Percentiles rank a stretch among this genome's conserved stretches.
Evolutionary conservation across 2,797 vertebrate genomes (phyloP).

Genomic region (Falco cherrug): DNA sequence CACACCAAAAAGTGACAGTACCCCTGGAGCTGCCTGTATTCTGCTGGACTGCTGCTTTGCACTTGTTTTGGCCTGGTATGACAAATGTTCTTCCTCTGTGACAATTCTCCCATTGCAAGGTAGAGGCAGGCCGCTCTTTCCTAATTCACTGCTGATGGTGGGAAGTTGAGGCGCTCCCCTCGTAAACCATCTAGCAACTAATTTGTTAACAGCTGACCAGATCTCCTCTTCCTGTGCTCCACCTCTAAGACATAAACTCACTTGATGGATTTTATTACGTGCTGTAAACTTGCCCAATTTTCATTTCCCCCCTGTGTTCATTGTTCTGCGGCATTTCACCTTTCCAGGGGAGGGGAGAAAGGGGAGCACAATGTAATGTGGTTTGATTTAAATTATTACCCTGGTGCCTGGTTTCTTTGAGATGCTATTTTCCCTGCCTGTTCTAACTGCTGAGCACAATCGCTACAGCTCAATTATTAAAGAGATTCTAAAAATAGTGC

Average conservation of each 20-base stretch:
- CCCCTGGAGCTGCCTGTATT: background rate
- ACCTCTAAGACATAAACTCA: background rate
- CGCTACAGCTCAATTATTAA: conserved; percentile 81
- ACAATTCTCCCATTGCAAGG: background rate
- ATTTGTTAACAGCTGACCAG: background rate
- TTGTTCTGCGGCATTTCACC: conserved; percentile 30
- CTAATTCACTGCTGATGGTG: background rate
- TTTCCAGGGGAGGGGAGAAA: background rate
- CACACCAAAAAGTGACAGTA: background rate
- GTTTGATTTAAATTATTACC: conserved; percentile 76
- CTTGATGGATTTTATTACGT: conserved; percentile 10
- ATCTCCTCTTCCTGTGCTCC: background rate
- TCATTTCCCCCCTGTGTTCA: background rate
- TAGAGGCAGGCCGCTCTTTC: background rate
- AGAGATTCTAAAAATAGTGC: conserved; percentile 78
- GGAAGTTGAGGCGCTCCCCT: background rate
- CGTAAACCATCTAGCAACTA: background rate
- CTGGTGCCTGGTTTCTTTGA: conserved; percentile 62
- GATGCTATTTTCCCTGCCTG: conserved; percentile 74
- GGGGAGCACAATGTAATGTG: conserved; percentile 41
- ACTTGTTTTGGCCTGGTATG: fast-evolving
- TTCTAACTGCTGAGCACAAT: conserved; percentile 75
- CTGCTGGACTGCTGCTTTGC: background rate
- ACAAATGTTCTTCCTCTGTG: background rate
- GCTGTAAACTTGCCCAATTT: conserved; percentile 35